Evolutionary conservation across 2,113 vertebrate genomes (phyloP), one percentile per base, ranked within the genome.

Genomic region (Rattus rattus): DNA sequence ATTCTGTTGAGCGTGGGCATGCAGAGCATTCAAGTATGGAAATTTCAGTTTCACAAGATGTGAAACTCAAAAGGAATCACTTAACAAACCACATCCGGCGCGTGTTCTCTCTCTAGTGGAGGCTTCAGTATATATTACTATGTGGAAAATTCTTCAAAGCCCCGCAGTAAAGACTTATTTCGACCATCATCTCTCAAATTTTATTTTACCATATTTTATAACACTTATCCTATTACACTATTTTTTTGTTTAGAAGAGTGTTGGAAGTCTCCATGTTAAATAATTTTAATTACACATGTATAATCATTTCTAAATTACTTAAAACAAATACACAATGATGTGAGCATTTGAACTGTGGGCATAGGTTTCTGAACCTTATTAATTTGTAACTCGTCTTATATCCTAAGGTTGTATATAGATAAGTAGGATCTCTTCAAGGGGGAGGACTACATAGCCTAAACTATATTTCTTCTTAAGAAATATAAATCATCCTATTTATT

Each of bases 31-130:
- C 4, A 24, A 75, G 59, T 14, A 39, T 52, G 61, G 30, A 73
- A n/a, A 90, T 49, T 49, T 24, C 47, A 65, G n/a, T 84, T 96
- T 95, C 61, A 77, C 39, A 88, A 88, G 13, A 65, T 54, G 20
- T 4, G 19, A 6, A 69, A 94, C 59, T 61, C 43, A 67, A n/a
- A 84, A 77, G 94, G 43, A 65, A 84, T 20, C 2, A 12, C 26
- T 54, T 80, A 76, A 14, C 36, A 95, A 92, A 94, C 17, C 72
- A 86, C 20, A 20, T 56, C 36, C 72, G 67, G 28, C 7, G 93
- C 90, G 63, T 39, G 11, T 70, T 30, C 70, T 56, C 43, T 73
- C 63, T 67, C 10, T 28, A 36, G 61, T 30, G 54, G 36, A 69
- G 39, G 90, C 59, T 92, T 52, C 28, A 92, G 28, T 43, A 88